A percentile compares a stretch with the other conserved stretches of the same genome.
Conservation (phyloP, 2,113 vertebrate species). For the Baryphthengus martii region DNA sequence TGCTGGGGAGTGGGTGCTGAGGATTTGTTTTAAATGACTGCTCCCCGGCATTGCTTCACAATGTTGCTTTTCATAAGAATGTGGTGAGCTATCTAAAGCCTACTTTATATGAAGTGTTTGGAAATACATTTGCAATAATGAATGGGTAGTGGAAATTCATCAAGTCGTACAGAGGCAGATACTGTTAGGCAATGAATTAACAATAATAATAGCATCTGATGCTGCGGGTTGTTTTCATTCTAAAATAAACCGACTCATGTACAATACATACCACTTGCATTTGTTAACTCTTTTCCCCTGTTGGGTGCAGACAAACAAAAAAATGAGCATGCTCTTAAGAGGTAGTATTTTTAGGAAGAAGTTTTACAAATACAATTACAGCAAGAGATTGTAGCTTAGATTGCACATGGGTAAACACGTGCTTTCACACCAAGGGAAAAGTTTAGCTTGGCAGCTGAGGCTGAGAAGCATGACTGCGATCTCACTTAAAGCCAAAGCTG, state of each 20-base stretch:
- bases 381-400: conserved; percentile 62
- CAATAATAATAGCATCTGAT: conserved; percentile 58
- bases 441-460: conserved; percentile 77
- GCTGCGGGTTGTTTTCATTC: conserved; percentile 55
- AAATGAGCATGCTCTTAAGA: conserved; percentile 29
- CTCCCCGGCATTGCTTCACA: not conserved
- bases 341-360: conserved; percentile 68
- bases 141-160: conserved; percentile 61
- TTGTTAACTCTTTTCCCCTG: conserved; percentile 53
- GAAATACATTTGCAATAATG: conserved; percentile 41
- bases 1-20: not conserved
- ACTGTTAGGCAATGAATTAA: conserved; percentile 57
- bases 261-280: conserved; percentile 31
- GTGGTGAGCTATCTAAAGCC: conserved; percentile 45
- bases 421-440: conserved; percentile 78
- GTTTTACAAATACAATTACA: conserved; percentile 73
- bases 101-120: conserved; percentile 43
- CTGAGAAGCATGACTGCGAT: conserved; percentile 74
- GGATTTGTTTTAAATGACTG: not conserved
- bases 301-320: not conserved
- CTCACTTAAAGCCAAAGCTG: conserved; percentile 73
- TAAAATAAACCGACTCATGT: conserved; percentile 40
- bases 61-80: conserved; percentile 38
- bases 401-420: conserved; percentile 80
- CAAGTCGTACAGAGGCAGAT: conserved; percentile 62